Conservation (phyloP, 2,113 vertebrate species). For the Cairina moschata region DNA sequence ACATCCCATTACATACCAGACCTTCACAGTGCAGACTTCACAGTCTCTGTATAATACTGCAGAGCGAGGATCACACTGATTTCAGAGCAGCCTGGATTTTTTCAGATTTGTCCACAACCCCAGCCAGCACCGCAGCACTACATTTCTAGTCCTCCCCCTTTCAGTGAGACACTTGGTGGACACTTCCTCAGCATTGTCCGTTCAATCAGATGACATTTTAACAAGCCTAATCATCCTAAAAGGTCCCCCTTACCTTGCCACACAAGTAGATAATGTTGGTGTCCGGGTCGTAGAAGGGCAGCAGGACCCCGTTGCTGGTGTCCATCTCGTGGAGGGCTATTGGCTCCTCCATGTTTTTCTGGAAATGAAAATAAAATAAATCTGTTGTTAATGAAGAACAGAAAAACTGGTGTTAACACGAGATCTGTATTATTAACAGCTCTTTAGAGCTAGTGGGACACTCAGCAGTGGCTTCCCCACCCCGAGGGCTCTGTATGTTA, state of each 20-base stretch:
- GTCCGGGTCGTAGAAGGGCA: conserved; percentile 96
- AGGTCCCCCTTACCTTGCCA: conserved; percentile 84
- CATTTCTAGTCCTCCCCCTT: not conserved
- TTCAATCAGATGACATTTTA: not conserved
- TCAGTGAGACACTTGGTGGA: not conserved
- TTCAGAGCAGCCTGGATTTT: not conserved
- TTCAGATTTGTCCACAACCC: not conserved
- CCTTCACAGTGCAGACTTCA: not conserved
- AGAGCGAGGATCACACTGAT: not conserved
- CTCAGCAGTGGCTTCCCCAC: not conserved
- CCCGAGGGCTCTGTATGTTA: not conserved
- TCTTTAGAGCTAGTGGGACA: not conserved
- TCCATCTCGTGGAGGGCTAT: conserved; percentile 95
- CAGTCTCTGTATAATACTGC: not conserved
- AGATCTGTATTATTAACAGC: not conserved
- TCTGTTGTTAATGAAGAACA: not conserved
- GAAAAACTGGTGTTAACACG: not conserved
- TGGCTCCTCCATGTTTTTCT: conserved; percentile 93
- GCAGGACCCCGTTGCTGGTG: conserved; percentile 93
- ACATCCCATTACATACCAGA: not conserved
- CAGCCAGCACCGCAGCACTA: rapidly evolving
- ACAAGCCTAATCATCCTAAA: not conserved
- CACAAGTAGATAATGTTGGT: conserved; percentile 95
- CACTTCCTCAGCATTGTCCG: not conserved
- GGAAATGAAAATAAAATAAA: not conserved